Evolutionary conservation across 2,888 invertebrate species (phyloP), one percentile per base, ranked within the genome.

Genomic region (Agrochola lychnidis): DNA sequence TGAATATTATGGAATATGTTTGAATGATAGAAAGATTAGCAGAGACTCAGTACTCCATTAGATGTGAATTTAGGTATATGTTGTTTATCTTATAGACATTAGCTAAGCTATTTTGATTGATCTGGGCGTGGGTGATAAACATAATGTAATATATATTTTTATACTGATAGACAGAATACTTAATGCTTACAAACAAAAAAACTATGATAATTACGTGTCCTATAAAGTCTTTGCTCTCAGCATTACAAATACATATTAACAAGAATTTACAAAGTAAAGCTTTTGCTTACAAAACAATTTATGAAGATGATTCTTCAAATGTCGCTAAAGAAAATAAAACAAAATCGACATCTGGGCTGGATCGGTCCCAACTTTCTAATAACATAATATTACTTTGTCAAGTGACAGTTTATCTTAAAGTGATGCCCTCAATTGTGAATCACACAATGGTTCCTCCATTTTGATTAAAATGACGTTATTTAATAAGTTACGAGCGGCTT

Each of bases 401-500:
- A 83, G 68, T 70, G 53, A 48, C 63, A 82, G 71, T 19, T 57
- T 73, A 70, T 79, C 67, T 77, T 74, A 48, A 73, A 86, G 57
- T 69, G 67, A 76, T 86, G 81, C 70, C 80, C 88, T 78, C 80
- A 83, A 84, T 88, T 80, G 69, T 78, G 36, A 66, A 70, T 45
- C 70, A 76, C 72, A 86, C 81, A 85, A 86, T 83, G 74, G 84
- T 74, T 81, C 70, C 80, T 75, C 78, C 84, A 80, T 86, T 87
- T 82, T 85, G 85, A 88, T 90, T 86, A 86, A 84, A 88, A 78
- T 81, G 83, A 87, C 87, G 81, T 81, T 84, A 88, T 87, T 87
- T 87, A 84, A 72, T 80, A 85, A 90, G 82, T 91, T 90, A 91
- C 87, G 90, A 90, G 76, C 51, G 51, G 86, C 85, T 88, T 92